Evolutionary conservation across 2,888 invertebrate species (phyloP).

Genomic region (Nomada goodeniana): DNA sequence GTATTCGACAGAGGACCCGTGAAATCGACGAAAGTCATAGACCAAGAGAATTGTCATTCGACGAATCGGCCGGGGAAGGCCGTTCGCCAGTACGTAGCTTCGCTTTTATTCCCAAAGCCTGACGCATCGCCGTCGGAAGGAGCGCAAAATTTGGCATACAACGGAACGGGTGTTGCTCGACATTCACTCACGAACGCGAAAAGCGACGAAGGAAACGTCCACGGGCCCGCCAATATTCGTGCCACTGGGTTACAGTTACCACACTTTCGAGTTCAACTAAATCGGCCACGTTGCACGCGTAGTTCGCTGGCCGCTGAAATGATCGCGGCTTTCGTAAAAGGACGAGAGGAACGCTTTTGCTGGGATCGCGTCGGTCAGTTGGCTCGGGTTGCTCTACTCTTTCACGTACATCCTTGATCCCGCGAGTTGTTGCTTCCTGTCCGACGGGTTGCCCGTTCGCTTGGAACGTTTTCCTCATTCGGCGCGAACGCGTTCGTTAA

Average conservation of each 20-base stretch:
- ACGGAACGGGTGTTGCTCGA: slow-evolving; percentile 26
- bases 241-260: slow-evolving; percentile 67
- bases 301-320: slow-evolving; percentile 26
- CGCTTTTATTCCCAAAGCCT: slow-evolving; percentile 34
- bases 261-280: slow-evolving; percentile 57
- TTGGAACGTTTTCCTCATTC: neutral
- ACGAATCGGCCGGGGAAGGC: slow-evolving; percentile 9
- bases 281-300: slow-evolving; percentile 18
- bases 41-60: slow-evolving; percentile 18
- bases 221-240: slow-evolving; percentile 51
- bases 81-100: neutral
- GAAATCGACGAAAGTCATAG: neutral
- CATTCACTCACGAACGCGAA: slow-evolving; percentile 47
- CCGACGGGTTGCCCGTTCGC: neutral
- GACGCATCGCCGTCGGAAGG: slow-evolving; percentile 37
- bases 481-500: slow-evolving; percentile 1
- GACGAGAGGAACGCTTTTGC: slow-evolving; percentile 14
- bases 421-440: slow-evolving; percentile 18
- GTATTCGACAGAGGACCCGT: neutral
- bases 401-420: neutral
- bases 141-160: slow-evolving; percentile 48
- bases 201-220: slow-evolving; percentile 34
- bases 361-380: too few relatives aligned
- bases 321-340: slow-evolving; percentile 36
- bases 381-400: neutral